phyloP scores from a whole-genome alignment of 2,113 vertebrate genomes.

The Platichthys flesus region DNA sequence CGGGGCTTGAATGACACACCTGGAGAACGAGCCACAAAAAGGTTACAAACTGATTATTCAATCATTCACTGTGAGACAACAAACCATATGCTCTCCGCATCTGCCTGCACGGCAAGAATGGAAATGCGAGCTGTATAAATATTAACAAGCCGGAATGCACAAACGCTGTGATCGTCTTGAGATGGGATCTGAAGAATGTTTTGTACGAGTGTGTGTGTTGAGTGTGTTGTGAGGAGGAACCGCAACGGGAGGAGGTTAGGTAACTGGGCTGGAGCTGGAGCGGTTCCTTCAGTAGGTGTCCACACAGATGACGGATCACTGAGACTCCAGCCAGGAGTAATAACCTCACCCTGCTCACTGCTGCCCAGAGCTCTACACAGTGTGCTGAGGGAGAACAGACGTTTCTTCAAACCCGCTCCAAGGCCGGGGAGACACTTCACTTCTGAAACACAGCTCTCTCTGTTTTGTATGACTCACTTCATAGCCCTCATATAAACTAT shows the following conservation, averaged over 20 bases:
- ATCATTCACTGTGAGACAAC: constrained; percentile 69
- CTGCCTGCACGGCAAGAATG: constrained; percentile 69
- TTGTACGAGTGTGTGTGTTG: neutral
- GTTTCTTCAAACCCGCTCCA: constrained; percentile 45
- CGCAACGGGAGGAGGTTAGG: constrained; percentile 3
- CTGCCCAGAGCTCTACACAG: constrained; percentile 38
- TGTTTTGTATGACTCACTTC: constrained; percentile 9
- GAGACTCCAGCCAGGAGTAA: constrained; percentile 47
- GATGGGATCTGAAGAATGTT: constrained; percentile 35
- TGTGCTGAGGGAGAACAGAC: constrained; percentile 28
- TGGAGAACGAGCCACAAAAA: constrained; percentile 66
- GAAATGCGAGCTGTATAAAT: constrained; percentile 76
- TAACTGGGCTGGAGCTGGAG: constrained; percentile 42
- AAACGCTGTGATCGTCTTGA: constrained; percentile 44
- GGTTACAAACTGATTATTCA: constrained; percentile 77
- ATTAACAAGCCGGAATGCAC: constrained; percentile 69
- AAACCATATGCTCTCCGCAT: constrained; percentile 71
- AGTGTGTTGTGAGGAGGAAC: constrained; percentile 4
- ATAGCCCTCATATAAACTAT: constrained; percentile 1
- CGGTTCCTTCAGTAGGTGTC: constrained; percentile 20
- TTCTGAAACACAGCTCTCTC: constrained; percentile 22
- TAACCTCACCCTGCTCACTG: constrained; percentile 40
- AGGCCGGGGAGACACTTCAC: constrained; percentile 13
- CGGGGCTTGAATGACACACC: constrained; percentile 64
- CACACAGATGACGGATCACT: constrained; percentile 35